A percentile compares a stretch with the other conserved stretches of the same genome.
Evolutionary conservation across 2,888 invertebrate genomes (phyloP).

Genomic region (Oxycera nigricornis): DNA sequence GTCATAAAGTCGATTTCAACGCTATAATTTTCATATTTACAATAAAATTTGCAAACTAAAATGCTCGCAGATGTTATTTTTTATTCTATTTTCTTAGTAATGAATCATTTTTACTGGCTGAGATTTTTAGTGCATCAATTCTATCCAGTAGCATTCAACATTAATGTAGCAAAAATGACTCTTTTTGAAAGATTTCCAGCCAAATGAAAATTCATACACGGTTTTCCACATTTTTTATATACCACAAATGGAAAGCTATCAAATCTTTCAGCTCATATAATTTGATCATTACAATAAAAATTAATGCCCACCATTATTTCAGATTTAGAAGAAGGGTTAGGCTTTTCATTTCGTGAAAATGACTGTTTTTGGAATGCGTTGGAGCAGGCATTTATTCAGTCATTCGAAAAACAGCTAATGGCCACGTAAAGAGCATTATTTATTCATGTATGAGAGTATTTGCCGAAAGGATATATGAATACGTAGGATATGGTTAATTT

Average conservation of each 20-base stretch:
- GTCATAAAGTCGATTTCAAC: no score
- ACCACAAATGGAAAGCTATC: neutral
- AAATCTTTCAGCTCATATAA: conserved; percentile 13
- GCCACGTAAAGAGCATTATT: neutral
- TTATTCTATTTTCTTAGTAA: no score
- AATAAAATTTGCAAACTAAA: no score
- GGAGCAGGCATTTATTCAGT: neutral
- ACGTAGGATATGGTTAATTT: neutral
- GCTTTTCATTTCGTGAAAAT: neutral
- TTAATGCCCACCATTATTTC: neutral
- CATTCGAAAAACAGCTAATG: no score
- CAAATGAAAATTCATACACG: neutral
- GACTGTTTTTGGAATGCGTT: neutral
- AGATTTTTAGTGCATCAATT: no score
- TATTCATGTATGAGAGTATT: neutral
- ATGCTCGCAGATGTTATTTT: no score
- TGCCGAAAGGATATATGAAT: neutral
- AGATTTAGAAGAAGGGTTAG: neutral
- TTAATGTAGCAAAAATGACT: no score
- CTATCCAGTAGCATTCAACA: no score
- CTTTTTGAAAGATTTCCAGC: neutral
- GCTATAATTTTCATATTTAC: no score
- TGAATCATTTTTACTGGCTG: no score
- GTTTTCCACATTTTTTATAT: neutral
- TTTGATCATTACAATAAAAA: neutral